Evolutionary conservation across 2,797 vertebrate species (phyloP), one percentile per base, ranked within the genome.

Genomic region (Periophthalmus magnuspinnatus): DNA sequence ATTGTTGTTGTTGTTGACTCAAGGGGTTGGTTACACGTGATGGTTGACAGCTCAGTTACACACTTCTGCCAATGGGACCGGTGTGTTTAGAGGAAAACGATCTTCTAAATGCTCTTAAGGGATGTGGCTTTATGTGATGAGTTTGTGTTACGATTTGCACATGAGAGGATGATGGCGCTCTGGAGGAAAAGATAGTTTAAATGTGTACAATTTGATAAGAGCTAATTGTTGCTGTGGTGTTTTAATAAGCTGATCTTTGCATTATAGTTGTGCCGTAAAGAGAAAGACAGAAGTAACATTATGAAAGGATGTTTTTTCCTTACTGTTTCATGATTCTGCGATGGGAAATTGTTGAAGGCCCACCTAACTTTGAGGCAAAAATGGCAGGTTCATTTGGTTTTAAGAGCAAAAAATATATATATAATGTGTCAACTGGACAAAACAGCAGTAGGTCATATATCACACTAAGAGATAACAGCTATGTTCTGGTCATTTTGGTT

Each of bases 1-100:
- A 21, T 67, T 81, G 76, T 86, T 86, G 77, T 65, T 83, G 81
- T 65, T 83, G 81, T 84, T 82, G 80, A 72, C 73, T 83, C 73
- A 52, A 77, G 80, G 80, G 80, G 57, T 65, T 16, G 60, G 65
- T 60, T 71, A 73, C 78, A 74, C 78, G 70, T 72, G 69, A 81
- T 73, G 64, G 33, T 16, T 58, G 38, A 75, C 79, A 76, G 48
- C 71, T 76, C 81, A 81, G 80, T 84, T 84, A 66, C 45, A 69
- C 19, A 17, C 74, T 78, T 76, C 74, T 80, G 55, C 76, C 65
- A 47, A 36, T 64, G 74, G 58, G 77, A 75, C 3, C 6, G 22
- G 57, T 54, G 80, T 71, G 61, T 88, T 81, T 81, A 59, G 69
- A 62, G 68, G 28, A 52, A 79, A 72, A 82, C 72, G 48, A 77